Conservation (phyloP, 2,888 invertebrate genomes). For the Epistrophella euchroma region DNA sequence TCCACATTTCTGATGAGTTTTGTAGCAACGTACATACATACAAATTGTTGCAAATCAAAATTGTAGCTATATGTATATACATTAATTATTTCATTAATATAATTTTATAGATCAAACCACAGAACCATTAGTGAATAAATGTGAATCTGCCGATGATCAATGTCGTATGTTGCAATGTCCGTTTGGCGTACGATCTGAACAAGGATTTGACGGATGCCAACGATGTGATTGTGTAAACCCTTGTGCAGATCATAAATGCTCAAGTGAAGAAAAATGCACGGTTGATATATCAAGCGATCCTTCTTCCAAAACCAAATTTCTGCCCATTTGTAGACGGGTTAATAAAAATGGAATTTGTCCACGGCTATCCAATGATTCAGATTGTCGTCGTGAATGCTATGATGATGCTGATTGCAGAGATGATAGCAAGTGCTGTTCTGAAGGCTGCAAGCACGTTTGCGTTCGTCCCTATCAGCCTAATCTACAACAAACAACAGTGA, state of each 20-base stretch:
- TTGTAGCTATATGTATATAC: too few species aligned
- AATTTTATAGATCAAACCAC: not conserved
- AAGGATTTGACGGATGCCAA: conserved; percentile 87
- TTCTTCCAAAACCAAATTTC: conserved; percentile 78
- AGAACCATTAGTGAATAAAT: conserved; percentile 82
- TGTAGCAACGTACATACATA: too few species aligned
- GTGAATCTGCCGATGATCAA: conserved; percentile 86
- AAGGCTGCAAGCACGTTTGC: conserved; percentile 91
- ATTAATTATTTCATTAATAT: too few species aligned
- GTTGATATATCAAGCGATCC: conserved; percentile 84
- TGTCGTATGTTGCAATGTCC: conserved; percentile 88
- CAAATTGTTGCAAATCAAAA: not conserved
- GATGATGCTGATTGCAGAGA: conserved; percentile 93
- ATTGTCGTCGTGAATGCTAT: conserved; percentile 89
- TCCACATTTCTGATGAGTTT: too few species aligned
- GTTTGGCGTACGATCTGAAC: conserved; percentile 88
- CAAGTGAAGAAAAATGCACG: conserved; percentile 88
- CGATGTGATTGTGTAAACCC: conserved; percentile 91
- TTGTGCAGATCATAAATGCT: conserved; percentile 87
- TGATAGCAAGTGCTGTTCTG: conserved; percentile 91
- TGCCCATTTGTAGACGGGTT: conserved; percentile 82
- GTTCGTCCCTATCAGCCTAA: conserved; percentile 84
- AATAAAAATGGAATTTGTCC: conserved; percentile 90
- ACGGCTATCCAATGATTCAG: conserved; percentile 82
- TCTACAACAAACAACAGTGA: conserved; percentile 83